Base-by-base conservation (phyloP, 2,888 invertebrate genomes). In the Chaetoderma sp. region DNA sequence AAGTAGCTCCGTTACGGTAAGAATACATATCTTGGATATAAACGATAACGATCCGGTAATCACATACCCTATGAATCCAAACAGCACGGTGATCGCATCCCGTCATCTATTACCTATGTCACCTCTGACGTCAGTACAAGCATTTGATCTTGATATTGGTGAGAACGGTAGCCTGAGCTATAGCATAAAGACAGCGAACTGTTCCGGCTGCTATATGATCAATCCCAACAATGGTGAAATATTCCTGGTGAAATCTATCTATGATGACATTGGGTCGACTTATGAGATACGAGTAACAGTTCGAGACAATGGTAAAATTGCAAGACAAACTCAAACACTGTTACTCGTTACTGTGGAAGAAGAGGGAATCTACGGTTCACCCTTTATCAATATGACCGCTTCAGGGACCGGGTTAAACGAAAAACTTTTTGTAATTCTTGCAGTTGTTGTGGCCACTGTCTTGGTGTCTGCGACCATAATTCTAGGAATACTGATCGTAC, bases 11-110 rank as follows among this genome's bases (percentile, higher is more conserved):
- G 71, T 73, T 8, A 67, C 68, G 44, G 74, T 80, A 1, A 70
- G 67, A 1, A 71, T 80, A 27, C 62, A 68, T 21, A 76, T 80
- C 6, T 72, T 68, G 33, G 80, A 80, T 57, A 65, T 57, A 1
- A 78, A 78, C 52, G 80, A 80, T 50, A 74, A 78, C 23, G 45
- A 61, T n/a, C 74, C 78, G 1, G 60, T 67, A 6, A 68, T 78
- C 55, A 8, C 69, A 25, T 76, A 70, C 50, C 78, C 78, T 3
- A 73, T 52, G 23, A 60, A 67, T 18, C 60, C 52, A n/a, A 78
- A 78, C 60, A 71, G 70, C 44, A 72, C 76, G 4, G 59, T 78
- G 10, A 49, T 58, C 23, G 66, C 76, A 5, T 70, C 74, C 2
- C 70, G 71, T 44, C 67, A 60, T 28, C 50, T 62, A 2, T 36